Conservation (phyloP, 1,140 invertebrate species). For the Panulirus ornatus region DNA sequence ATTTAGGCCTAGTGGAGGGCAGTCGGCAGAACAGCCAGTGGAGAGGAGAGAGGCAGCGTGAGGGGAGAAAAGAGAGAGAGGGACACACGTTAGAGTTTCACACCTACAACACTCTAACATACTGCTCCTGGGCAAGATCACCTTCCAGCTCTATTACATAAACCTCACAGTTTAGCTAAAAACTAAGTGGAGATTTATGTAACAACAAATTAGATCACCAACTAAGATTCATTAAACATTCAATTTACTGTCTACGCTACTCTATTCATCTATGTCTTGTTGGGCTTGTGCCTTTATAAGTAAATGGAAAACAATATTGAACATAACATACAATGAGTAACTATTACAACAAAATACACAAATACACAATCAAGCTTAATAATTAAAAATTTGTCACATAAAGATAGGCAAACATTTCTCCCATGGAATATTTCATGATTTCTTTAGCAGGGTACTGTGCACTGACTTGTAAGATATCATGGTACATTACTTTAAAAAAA, state of each 20-base stretch:
- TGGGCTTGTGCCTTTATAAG: neutral
- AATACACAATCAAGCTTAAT: conserved; percentile 3
- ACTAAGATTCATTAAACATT: neutral
- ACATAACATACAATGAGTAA: neutral
- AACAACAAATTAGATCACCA: neutral
- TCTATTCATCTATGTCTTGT: neutral
- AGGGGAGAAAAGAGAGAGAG: conserved; percentile 65
- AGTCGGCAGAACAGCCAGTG: conserved; percentile 46
- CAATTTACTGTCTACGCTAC: conserved; percentile 7
- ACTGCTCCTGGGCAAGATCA: neutral
- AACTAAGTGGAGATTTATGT: neutral
- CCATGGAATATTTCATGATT: neutral
- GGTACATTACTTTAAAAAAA: too few relatives aligned
- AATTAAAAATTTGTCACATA: neutral
- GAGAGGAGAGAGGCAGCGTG: conserved; percentile 68
- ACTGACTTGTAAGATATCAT: too few relatives aligned
- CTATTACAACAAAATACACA: neutral
- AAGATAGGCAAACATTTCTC: neutral
- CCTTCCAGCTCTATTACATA: neutral
- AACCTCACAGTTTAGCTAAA: neutral
- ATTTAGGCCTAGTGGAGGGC: conserved; percentile 55
- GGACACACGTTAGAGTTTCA: conserved; percentile 56
- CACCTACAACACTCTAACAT: neutral
- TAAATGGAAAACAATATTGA: neutral
- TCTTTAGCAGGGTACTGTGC: too few relatives aligned